Evolutionary conservation across 2,797 vertebrate species (phyloP).

Genomic region (Smutsia temminckii): DNA sequence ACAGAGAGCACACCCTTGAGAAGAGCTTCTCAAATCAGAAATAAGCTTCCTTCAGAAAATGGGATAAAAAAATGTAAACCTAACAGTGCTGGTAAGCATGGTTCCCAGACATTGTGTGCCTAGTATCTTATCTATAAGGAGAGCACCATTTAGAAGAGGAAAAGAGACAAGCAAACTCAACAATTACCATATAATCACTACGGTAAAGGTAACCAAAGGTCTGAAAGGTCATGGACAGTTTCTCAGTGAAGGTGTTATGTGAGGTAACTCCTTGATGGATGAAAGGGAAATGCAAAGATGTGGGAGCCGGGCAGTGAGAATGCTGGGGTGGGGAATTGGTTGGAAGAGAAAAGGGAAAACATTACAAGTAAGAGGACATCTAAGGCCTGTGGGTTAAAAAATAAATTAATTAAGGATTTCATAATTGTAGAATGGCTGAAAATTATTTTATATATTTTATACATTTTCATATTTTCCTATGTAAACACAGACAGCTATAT

Average conservation of each 20-base stretch:
- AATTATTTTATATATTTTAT: background rate
- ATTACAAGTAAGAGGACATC: background rate
- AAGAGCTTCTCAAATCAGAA: background rate
- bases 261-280: background rate
- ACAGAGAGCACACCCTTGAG: background rate
- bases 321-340: background rate
- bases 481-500: background rate
- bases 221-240: background rate
- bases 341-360: background rate
- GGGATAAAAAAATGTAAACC: background rate
- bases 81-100: background rate
- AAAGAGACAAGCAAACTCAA: background rate
- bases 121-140: background rate
- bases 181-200: background rate
- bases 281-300: background rate
- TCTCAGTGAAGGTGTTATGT: background rate
- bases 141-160: background rate
- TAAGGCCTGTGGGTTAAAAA: background rate
- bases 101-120: background rate
- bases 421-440: background rate
- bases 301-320: background rate
- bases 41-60: background rate
- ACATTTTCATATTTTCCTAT: background rate
- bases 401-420: background rate
- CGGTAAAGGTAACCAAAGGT: background rate